These are phyloP conservation scores for Polypterus bichir DNA, from an alignment of 2,113 vertebrate species.

Conservation along the genomic window DNA sequence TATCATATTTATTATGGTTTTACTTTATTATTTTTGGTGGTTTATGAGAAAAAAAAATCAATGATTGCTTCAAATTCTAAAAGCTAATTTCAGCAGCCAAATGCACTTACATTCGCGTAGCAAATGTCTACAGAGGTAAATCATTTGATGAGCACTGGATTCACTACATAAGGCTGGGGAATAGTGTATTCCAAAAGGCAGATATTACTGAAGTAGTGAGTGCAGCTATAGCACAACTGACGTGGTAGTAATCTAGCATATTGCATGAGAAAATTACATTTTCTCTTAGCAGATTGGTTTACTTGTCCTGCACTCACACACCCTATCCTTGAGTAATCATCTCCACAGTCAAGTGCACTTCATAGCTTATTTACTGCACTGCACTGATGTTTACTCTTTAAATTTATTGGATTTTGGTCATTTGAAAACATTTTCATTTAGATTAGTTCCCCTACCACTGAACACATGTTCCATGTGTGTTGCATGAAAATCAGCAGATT, in stretches of 20 bases:
- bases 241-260: conserved; percentile 31
- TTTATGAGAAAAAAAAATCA: background rate
- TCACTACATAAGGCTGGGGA: conserved; percentile 13
- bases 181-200: conserved; percentile 11
- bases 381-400: conserved; percentile 32
- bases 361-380: conserved; percentile 41
- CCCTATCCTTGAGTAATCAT: conserved; percentile 35
- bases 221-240: conserved; percentile 20
- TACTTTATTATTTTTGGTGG: background rate
- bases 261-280: conserved; percentile 36
- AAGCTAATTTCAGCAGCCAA: conserved; percentile 7
- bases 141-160: conserved; percentile 3
- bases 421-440: conserved; percentile 46
- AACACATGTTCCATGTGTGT: conserved; percentile 31
- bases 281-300: conserved; percentile 33
- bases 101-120: conserved; percentile 1
- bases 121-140: background rate
- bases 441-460: conserved; percentile 43
- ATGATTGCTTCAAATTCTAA: conserved; percentile 6
- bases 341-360: conserved; percentile 43
- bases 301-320: conserved; percentile 30
- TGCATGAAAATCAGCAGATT: conserved; percentile 19
- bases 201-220: conserved; percentile 18
- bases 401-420: conserved; percentile 39
- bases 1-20: background rate